Conservation (phyloP, 2,113 vertebrate genomes). For the Cyprinodon variegatus region DNA sequence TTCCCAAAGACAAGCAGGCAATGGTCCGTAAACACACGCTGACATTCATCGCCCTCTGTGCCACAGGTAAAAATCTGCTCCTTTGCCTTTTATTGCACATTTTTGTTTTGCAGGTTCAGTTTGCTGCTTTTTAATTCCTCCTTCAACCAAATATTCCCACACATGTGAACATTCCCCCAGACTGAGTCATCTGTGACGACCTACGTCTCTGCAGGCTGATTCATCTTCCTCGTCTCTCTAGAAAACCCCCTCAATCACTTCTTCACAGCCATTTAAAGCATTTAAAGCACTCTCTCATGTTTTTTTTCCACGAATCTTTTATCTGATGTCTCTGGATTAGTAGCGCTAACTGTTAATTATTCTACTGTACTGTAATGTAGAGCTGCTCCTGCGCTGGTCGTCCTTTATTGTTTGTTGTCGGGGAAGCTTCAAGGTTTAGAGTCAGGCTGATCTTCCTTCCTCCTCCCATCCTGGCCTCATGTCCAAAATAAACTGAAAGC, state of each 20-base stretch:
- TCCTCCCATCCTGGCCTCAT: conserved; percentile 49
- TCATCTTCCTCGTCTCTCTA: conserved; percentile 47
- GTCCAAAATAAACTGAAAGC: conserved; percentile 64
- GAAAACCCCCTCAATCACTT: conserved; percentile 14
- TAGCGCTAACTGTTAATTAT: conserved; percentile 5
- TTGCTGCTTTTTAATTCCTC: conserved; percentile 32
- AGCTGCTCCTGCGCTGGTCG: background rate
- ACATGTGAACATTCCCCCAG: conserved; percentile 62
- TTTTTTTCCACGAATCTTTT: conserved; percentile 28
- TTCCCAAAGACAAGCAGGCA: conserved; percentile 87
- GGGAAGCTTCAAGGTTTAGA: conserved; percentile 66
- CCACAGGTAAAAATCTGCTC: conserved; percentile 84
- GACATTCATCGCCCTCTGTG: conserved; percentile 95
- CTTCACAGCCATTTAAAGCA: conserved; percentile 41
- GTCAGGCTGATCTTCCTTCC: conserved; percentile 57
- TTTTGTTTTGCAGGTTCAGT: conserved; percentile 11
- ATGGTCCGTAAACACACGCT: conserved; percentile 93
- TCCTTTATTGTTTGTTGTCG: conserved; percentile 61
- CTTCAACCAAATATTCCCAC: conserved; percentile 58
- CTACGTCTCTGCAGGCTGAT: conserved; percentile 53
- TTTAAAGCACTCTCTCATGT: conserved; percentile 29
- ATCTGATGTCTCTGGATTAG: conserved; percentile 52
- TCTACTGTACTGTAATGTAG: conserved; percentile 1
- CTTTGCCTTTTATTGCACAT: background rate
- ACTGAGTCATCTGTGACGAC: conserved; percentile 73